These are phyloP conservation scores for Pontoporia blainvillei DNA, from an alignment of 2,113 vertebrate species.

Conservation along the genomic window DNA sequence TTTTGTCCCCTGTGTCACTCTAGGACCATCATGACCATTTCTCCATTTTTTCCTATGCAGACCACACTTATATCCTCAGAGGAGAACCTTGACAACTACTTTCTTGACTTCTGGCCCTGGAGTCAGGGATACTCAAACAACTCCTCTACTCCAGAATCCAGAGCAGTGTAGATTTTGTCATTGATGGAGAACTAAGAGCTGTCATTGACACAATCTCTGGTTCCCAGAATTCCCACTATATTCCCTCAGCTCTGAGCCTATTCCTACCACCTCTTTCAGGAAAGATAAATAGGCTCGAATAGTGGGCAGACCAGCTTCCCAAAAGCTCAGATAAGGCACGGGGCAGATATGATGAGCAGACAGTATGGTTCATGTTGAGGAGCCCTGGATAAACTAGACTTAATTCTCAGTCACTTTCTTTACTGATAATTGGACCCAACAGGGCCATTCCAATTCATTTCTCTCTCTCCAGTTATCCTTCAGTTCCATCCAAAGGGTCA, in stretches of 20 bases:
- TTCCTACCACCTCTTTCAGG: background rate
- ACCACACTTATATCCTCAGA: too few relatives aligned
- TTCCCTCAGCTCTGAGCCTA: background rate
- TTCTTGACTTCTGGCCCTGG: background rate
- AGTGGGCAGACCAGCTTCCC: background rate
- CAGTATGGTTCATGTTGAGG: background rate
- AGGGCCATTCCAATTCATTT: background rate
- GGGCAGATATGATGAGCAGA: background rate
- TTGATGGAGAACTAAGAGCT: background rate
- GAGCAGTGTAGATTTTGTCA: background rate
- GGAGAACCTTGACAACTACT: background rate
- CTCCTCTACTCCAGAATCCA: background rate
- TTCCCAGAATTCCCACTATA: background rate
- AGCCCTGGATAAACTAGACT: background rate
- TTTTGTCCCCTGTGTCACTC: background rate
- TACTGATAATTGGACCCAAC: slow-evolving; percentile 37
- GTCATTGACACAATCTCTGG: too few relatives aligned
- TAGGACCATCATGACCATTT: background rate
- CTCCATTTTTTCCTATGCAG: background rate
- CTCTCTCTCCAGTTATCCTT: slow-evolving; percentile 4
- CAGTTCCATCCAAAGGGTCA: slow-evolving; percentile 41
- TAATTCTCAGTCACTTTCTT: background rate
- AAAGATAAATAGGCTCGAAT: background rate
- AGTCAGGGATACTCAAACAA: background rate
- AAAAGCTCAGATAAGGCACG: background rate